A percentile compares a stretch with the other conserved stretches of the same genome.
phyloP scores from a whole-genome alignment of 1,140 invertebrate species.

The Ectropis grisescens region DNA sequence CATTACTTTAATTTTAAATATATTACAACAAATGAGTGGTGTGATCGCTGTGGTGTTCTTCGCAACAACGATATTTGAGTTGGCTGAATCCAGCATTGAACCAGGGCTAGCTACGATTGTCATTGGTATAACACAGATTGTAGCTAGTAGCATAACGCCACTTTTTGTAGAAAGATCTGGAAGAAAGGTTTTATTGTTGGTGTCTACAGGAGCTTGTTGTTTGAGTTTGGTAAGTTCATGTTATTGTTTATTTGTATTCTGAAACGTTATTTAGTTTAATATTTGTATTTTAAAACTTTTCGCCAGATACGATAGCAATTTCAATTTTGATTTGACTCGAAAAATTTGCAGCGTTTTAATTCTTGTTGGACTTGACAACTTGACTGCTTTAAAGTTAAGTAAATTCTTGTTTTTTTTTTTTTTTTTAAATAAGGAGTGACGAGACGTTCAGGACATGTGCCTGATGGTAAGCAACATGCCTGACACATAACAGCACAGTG shows the following conservation, averaged over 20 bases:
- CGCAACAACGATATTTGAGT: constrained; percentile 48
- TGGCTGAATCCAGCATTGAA: constrained; percentile 17
- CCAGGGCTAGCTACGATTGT: constrained; percentile 16
- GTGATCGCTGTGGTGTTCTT: constrained; percentile 67
- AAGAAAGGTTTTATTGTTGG: constrained; percentile 52
- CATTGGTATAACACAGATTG: constrained; percentile 52
- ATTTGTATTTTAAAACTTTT: background rate
- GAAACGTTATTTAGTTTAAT: background rate
- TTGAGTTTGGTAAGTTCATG: constrained; percentile 17
- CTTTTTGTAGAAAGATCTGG: constrained; percentile 66
- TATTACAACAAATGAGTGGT: constrained; percentile 45
- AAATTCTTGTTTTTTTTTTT: background rate
- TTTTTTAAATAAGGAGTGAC: too few species aligned
- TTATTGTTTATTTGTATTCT: background rate
- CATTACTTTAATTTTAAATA: constrained; percentile 7
- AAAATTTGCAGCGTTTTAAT: background rate
- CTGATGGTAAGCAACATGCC: too few species aligned
- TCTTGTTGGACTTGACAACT: background rate
- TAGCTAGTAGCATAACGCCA: constrained; percentile 26
- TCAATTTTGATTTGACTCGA: background rate
- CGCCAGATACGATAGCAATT: background rate
- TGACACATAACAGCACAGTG: too few species aligned
- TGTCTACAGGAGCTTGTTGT: constrained; percentile 24
- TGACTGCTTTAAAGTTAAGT: background rate
- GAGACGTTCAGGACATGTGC: too few species aligned